Evolutionary conservation across 2,888 invertebrate species (phyloP).

Genomic region (Helobdella robusta): DNA sequence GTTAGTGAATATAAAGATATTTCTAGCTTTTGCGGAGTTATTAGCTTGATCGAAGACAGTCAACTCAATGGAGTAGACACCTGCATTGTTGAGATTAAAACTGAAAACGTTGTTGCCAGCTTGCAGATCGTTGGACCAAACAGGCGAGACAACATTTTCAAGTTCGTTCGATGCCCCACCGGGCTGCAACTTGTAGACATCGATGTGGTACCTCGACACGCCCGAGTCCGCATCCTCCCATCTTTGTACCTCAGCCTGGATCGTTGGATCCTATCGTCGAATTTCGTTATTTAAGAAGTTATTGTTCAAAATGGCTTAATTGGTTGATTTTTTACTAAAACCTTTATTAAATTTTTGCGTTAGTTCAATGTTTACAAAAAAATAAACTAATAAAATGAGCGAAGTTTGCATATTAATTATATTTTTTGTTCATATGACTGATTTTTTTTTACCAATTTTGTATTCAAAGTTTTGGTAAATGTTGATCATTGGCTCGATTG

Average conservation of each 20-base stretch:
- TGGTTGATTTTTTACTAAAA: too few species aligned
- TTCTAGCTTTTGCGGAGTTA: slow-evolving; percentile 20
- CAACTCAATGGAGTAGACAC: slow-evolving; percentile 26
- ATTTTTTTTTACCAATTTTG: not conserved
- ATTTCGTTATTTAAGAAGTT: too few species aligned
- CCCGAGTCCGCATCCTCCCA: slow-evolving; percentile 13
- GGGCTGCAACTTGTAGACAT: not conserved
- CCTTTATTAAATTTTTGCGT: too few species aligned
- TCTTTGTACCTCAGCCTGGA: too few species aligned
- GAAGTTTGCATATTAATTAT: too few species aligned
- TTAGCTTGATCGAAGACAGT: slow-evolving; percentile 22
- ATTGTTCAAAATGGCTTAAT: too few species aligned
- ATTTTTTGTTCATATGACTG: not conserved
- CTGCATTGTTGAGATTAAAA: slow-evolving; percentile 11
- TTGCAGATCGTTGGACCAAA: not conserved
- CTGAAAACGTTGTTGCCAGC: slow-evolving; percentile 2
- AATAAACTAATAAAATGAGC: too few species aligned
- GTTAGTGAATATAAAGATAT: slow-evolving; percentile 20
- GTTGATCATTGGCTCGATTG: not conserved
- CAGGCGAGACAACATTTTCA: not conserved
- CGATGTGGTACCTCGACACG: not conserved
- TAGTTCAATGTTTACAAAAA: too few species aligned
- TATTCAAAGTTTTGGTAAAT: not conserved
- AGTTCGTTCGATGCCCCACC: not conserved
- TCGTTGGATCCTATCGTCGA: too few species aligned